These are phyloP conservation scores for Proisotoma minuta DNA, from an alignment of 2,888 invertebrate genomes.

Conservation along the genomic window DNA sequence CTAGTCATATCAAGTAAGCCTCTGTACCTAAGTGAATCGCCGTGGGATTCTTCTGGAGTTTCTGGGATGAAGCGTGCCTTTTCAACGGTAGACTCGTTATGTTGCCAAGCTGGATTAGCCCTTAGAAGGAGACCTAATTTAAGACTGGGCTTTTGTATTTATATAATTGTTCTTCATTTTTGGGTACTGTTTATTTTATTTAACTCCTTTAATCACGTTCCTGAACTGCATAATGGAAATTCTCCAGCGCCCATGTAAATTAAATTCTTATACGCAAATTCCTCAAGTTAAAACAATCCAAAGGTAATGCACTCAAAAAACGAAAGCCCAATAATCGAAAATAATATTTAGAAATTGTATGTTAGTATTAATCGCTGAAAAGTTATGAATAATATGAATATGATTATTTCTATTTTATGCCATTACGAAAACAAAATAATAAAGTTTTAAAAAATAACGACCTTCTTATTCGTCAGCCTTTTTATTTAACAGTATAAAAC, in stretches of 20 bases:
- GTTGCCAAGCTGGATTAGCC: conserved; percentile 50
- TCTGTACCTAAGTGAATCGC: conserved; percentile 66
- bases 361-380: too few species aligned
- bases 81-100: conserved; percentile 69
- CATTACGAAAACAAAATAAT: too few species aligned
- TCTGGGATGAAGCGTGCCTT: conserved; percentile 72
- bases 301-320: too few species aligned
- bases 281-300: too few species aligned
- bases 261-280: too few species aligned
- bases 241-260: conserved; percentile 7
- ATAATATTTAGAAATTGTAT: too few species aligned
- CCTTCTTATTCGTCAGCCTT: too few species aligned
- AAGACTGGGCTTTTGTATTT: conserved; percentile 42
- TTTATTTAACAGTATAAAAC: background rate
- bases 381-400: too few species aligned
- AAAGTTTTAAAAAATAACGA: too few species aligned
- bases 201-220: conserved; percentile 20
- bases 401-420: too few species aligned
- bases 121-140: conserved; percentile 44
- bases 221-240: background rate
- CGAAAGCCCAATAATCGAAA: too few species aligned
- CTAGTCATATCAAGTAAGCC: conserved; percentile 65
- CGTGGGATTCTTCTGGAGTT: conserved; percentile 70
- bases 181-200: conserved; percentile 47
- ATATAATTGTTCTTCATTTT: conserved; percentile 43